A percentile compares a stretch with the other conserved stretches of the same genome.
Evolutionary conservation across 2,797 vertebrate genomes (phyloP).

Genomic region (Nyctalus aviator): DNA sequence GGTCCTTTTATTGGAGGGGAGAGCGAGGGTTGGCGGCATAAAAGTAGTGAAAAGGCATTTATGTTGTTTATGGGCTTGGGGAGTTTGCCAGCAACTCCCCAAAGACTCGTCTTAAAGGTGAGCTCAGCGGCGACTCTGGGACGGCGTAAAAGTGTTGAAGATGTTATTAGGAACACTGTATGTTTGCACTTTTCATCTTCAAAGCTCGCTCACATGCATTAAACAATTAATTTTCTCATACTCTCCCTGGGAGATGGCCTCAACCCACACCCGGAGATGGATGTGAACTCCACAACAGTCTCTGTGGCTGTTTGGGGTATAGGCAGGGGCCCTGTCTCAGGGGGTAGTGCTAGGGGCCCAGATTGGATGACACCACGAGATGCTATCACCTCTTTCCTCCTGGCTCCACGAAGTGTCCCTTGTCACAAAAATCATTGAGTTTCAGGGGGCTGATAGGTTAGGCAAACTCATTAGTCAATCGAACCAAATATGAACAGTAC

Average conservation of each 20-base stretch:
- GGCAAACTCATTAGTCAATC: too few relatives aligned
- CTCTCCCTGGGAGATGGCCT: conserved; percentile 65
- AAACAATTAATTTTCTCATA: conserved; percentile 79
- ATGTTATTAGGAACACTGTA: conserved; percentile 77
- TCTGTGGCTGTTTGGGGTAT: not conserved
- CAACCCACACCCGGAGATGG: conserved; percentile 71
- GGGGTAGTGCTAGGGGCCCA: not conserved
- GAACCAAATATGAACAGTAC: too few relatives aligned
- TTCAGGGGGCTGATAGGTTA: not conserved
- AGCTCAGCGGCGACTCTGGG: conserved; percentile 71
- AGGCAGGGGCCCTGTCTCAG: not conserved
- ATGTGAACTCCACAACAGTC: conserved; percentile 56
- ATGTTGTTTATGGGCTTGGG: conserved; percentile 82
- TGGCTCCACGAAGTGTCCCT: not conserved
- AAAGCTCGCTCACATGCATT: conserved; percentile 82
- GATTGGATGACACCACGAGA: not conserved
- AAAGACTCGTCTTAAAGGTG: conserved; percentile 81
- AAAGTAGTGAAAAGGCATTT: conserved; percentile 80
- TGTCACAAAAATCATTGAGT: not conserved
- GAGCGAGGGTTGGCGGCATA: conserved; percentile 71
- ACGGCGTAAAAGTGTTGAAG: conserved; percentile 74
- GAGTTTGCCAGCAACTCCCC: conserved; percentile 81
- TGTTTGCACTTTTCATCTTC: conserved; percentile 85
- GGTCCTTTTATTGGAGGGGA: conserved; percentile 75
- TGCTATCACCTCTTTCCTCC: not conserved